Percentiles rank a stretch among this genome's conserved stretches.
These are phyloP conservation scores for Nebria brevicollis DNA, from an alignment of 2,888 invertebrate genomes.

Conservation along the genomic window DNA sequence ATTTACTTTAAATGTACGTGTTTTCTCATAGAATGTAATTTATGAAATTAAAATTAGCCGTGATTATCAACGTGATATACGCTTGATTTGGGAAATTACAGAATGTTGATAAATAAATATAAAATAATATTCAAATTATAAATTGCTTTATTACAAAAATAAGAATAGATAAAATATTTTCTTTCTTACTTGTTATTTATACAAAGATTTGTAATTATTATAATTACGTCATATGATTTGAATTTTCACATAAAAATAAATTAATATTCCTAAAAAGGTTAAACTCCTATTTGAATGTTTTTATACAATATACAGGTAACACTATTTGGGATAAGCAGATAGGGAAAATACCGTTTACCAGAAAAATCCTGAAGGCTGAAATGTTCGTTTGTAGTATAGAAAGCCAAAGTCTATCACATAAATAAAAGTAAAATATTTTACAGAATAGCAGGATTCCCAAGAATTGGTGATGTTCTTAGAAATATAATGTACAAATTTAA, in stretches of 20 bases:
- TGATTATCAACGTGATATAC: too few relatives aligned
- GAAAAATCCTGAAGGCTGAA: conserved; percentile 16
- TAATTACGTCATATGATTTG: conserved; percentile 33
- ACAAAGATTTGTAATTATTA: conserved; percentile 47
- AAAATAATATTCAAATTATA: conserved; percentile 28
- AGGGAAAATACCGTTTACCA: conserved; percentile 35
- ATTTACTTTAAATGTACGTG: too few relatives aligned
- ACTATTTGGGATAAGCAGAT: conserved; percentile 29
- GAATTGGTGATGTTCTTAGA: conserved; percentile 37
- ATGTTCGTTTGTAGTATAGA: conserved; percentile 7
- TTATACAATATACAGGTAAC: conserved; percentile 39
- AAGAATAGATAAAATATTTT: conserved; percentile 50
- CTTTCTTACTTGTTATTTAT: conserved; percentile 47
- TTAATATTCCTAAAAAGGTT: conserved; percentile 37
- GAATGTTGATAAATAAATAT: not conserved
- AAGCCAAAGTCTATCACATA: conserved; percentile 36
- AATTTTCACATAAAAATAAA: conserved; percentile 41
- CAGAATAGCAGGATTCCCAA: conserved; percentile 39
- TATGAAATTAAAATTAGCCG: too few relatives aligned
- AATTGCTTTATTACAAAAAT: conserved; percentile 50
- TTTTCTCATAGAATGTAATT: too few relatives aligned
- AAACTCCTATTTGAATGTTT: conserved; percentile 20
- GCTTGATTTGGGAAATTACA: too few relatives aligned
- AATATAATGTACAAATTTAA: conserved; percentile 36
- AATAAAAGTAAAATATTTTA: conserved; percentile 38